Conservation (phyloP, 2,888 invertebrate species). For the Meghimatium bilineatum region DNA sequence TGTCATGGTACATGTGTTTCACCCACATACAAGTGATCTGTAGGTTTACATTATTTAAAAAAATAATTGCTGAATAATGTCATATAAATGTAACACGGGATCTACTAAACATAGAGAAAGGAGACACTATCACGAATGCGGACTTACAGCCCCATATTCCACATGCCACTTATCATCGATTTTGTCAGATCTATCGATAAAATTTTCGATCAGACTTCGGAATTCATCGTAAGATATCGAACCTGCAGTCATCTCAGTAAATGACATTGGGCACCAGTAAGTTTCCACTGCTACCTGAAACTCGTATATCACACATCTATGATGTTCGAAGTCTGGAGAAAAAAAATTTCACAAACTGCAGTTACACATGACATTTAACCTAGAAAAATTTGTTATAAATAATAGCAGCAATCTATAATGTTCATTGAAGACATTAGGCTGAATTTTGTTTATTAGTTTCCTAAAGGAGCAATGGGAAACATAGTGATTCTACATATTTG, state of each 20-base stretch:
- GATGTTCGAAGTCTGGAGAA: not conserved
- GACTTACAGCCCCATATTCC: slow-evolving; percentile 36
- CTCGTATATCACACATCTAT: not conserved
- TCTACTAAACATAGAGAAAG: not conserved
- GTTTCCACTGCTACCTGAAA: not conserved
- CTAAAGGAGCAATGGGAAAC: not conserved
- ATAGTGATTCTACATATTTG: not conserved
- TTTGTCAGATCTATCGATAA: slow-evolving; percentile 72
- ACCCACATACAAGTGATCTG: not conserved
- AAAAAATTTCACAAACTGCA: not conserved
- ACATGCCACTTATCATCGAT: slow-evolving; percentile 60
- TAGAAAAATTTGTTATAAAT: not conserved
- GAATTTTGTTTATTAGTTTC: not conserved
- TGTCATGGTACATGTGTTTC: not conserved
- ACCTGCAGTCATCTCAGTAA: slow-evolving; percentile 65
- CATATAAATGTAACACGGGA: not conserved
- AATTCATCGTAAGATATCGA: slow-evolving; percentile 78
- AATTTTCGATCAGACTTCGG: slow-evolving; percentile 72
- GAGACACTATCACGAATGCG: not conserved
- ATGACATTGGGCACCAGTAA: not conserved
- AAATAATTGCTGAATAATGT: not conserved
- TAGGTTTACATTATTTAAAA: not conserved
- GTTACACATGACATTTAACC: not conserved
- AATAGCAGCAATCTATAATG: not conserved
- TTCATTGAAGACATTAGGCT: not conserved